Evolutionary conservation across 2,888 invertebrate genomes (phyloP).

Genomic region (Gymnoscelis rufifasciata): DNA sequence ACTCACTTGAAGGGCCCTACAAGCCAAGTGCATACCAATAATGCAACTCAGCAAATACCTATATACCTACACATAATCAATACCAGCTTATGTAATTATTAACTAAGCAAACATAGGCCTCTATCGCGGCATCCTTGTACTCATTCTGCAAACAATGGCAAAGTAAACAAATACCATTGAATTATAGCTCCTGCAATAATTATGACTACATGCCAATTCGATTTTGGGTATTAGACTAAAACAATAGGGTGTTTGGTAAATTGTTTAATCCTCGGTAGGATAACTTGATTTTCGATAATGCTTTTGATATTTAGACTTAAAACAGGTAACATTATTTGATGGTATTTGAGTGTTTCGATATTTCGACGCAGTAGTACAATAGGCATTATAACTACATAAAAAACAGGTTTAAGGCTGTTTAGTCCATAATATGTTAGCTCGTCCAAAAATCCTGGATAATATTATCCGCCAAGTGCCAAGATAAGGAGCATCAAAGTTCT

Average conservation of each 20-base stretch:
- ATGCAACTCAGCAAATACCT: conserved; percentile 43
- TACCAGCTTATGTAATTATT: conserved; percentile 70
- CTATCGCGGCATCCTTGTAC: conserved; percentile 69
- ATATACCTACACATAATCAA: conserved; percentile 54
- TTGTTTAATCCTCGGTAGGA: background rate
- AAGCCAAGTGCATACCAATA: conserved; percentile 8
- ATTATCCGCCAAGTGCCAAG: too few relatives aligned
- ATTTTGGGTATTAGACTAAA: conserved; percentile 23
- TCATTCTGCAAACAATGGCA: conserved; percentile 64
- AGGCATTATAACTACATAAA: too few relatives aligned
- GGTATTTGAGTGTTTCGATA: too few relatives aligned
- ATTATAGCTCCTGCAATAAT: conserved; percentile 49
- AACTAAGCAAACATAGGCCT: conserved; percentile 63
- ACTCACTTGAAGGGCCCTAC: conserved; percentile 8
- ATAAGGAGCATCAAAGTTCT: too few relatives aligned
- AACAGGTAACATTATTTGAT: too few relatives aligned
- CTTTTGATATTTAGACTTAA: background rate
- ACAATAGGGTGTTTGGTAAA: conserved; percentile 14
- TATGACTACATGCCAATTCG: conserved; percentile 24
- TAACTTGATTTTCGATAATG: too few relatives aligned
- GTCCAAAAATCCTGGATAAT: too few relatives aligned
- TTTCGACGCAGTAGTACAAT: too few relatives aligned
- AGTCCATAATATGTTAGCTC: too few relatives aligned
- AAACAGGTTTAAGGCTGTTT: too few relatives aligned
- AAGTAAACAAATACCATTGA: conserved; percentile 69